Conservation (phyloP, 2,113 vertebrate genomes). For the Zingel zingel region DNA sequence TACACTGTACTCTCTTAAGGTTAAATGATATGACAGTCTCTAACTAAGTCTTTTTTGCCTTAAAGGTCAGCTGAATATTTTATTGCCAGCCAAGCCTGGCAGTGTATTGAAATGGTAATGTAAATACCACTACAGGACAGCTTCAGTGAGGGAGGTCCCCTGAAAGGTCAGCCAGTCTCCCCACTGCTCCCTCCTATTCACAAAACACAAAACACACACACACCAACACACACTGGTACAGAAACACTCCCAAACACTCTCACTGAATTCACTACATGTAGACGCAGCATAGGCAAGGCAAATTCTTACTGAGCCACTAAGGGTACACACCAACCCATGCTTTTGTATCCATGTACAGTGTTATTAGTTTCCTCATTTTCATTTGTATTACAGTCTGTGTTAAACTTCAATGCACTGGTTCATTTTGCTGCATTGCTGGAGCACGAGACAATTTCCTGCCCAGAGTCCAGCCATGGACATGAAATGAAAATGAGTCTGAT, state of each 20-base stretch:
- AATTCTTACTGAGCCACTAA: not conserved
- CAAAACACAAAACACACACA: slow-evolving; percentile 13
- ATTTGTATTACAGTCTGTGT: slow-evolving; percentile 50
- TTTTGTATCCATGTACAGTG: slow-evolving; percentile 25
- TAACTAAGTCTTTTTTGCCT: slow-evolving; percentile 83
- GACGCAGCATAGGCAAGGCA: slow-evolving; percentile 29
- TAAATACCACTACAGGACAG: slow-evolving; percentile 83
- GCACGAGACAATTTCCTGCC: slow-evolving; percentile 65
- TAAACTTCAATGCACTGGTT: slow-evolving; percentile 51
- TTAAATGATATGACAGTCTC: slow-evolving; percentile 86
- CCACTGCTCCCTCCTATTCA: slow-evolving; percentile 48
- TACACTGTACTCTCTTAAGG: slow-evolving; percentile 80
- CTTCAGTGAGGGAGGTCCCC: slow-evolving; percentile 76
- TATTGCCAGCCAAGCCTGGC: slow-evolving; percentile 77
- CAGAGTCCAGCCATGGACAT: slow-evolving; percentile 41
- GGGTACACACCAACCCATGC: slow-evolving; percentile 1
- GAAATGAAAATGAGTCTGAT: slow-evolving; percentile 56
- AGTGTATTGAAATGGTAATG: slow-evolving; percentile 88
- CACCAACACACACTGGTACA: not conserved
- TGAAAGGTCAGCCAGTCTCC: slow-evolving; percentile 82
- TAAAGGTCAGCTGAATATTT: slow-evolving; percentile 88
- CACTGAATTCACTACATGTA: slow-evolving; percentile 5
- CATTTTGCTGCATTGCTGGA: slow-evolving; percentile 64
- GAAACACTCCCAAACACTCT: slow-evolving; percentile 10
- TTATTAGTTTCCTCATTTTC: slow-evolving; percentile 50